Base-by-base conservation (phyloP, 2,888 invertebrate species). In the Brachylomia viminalis region DNA sequence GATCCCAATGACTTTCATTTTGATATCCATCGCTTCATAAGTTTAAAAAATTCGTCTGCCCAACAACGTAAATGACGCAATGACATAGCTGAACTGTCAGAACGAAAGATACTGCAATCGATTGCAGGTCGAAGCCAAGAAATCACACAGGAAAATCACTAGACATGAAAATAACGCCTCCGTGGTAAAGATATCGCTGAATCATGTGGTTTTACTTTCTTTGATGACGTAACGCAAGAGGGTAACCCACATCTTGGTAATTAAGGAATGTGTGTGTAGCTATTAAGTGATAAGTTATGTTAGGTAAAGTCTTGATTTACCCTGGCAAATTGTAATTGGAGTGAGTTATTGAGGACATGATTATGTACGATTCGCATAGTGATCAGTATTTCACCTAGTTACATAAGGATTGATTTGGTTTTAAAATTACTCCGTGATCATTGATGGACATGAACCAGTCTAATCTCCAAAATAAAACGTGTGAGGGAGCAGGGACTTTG, bases 401-500 rank as follows among this genome's bases (percentile, higher is more conserved):
- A n/a, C 8, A 6, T n/a, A 49, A 8, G 0, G 2, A n/a, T 1
- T 27, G 38, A 38, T 38, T 17, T 30, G 20, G 27, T 20, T 27
- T 52, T 59, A 42, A 54, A 23, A 23, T 45, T 33, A 27, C 17
- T 74, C 20, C 17, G 13, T 49, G 58, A 61, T 58, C 10, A 49
- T 49, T n/a, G 15, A 66, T n/a, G 6, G 23, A 13, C 0, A 15
- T 27, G 20, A 54, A 56, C 47, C 49, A 70, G 49, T 75, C 52
- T 67, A 66, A 75, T 65, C 13, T 69, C 59, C 61, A 64, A 82
- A 88, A 77, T 73, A 72, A 71, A 81, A 79, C 68, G 7, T 33
- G 77, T 80, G 64, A 80, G 82, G 82, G 87, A 85, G 84, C 74
- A 84, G 67, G 71, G 84, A 23, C 45, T 59, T 66, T 30, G 59